These are phyloP conservation scores for Poeciliopsis turneri DNA, from an alignment of 2,797 vertebrate genomes.

Conservation along the genomic window DNA sequence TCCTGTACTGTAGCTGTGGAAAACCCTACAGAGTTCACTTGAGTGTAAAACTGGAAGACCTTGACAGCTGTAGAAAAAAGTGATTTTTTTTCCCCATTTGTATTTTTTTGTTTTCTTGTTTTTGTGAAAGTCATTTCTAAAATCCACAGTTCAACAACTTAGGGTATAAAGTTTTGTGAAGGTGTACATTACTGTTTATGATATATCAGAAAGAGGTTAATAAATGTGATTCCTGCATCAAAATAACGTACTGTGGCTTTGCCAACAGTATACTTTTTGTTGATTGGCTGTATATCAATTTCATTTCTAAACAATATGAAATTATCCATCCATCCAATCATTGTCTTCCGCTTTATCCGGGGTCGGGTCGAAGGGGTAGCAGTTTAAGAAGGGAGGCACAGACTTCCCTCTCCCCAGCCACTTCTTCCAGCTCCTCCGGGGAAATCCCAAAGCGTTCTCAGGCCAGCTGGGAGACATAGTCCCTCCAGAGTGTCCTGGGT, in stretches of 20 bases:
- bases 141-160: not conserved
- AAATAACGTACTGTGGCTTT: not conserved
- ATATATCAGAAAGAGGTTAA: slow-evolving; percentile 4
- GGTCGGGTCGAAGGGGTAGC: too few species aligned
- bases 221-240: not conserved
- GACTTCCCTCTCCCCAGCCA: too few species aligned
- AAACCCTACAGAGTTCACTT: slow-evolving; percentile 2
- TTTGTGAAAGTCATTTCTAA: slow-evolving; percentile 18
- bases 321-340: too few species aligned
- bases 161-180: not conserved
- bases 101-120: slow-evolving; percentile 22
- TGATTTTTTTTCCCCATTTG: slow-evolving; percentile 8
- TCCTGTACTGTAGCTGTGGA: slow-evolving; percentile 16
- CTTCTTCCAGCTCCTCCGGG: too few species aligned
- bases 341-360: too few species aligned
- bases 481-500: too few species aligned
- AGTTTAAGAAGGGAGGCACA: too few species aligned
- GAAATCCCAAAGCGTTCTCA: too few species aligned
- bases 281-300: not conserved
- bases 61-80: slow-evolving; percentile 20
- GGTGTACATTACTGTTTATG: slow-evolving; percentile 7
- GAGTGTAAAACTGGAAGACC: slow-evolving; percentile 14
- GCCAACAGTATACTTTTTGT: not conserved
- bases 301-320: not conserved
- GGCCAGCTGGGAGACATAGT: too few species aligned